Conservation (phyloP, 64 coral and sea anemone species). For the Trachythela sp. region DNA sequence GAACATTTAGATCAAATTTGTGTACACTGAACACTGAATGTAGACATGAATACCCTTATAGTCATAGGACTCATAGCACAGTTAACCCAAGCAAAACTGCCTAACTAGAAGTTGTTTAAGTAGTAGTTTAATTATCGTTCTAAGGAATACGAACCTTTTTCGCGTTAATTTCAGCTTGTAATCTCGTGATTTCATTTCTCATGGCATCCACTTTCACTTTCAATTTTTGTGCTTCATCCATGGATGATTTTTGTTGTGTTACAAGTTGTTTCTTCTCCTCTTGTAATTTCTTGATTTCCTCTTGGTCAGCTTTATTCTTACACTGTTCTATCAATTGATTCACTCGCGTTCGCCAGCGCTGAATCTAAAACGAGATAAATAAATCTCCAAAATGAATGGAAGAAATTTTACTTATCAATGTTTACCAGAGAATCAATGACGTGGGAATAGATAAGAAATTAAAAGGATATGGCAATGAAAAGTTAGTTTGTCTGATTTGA, state of each 20-base stretch:
- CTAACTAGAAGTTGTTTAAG: background rate
- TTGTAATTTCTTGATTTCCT: conserved; percentile 9
- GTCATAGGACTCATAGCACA: background rate
- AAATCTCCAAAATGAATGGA: background rate
- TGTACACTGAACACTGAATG: no score
- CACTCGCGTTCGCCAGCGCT: background rate
- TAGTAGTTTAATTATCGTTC: no score
- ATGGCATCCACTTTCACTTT: background rate
- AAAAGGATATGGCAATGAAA: background rate
- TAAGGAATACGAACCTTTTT: no score
- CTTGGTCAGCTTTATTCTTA: background rate
- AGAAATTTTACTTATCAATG: background rate
- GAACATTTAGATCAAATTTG: background rate
- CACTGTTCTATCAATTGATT: conserved; percentile 16
- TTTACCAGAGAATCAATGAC: background rate
- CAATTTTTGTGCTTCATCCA: background rate
- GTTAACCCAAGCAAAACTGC: background rate
- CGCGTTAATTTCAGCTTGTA: conserved; percentile 5
- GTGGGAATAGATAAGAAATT: background rate
- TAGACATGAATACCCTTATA: background rate
- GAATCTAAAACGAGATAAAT: background rate
- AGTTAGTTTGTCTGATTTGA: no score
- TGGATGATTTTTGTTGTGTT: background rate
- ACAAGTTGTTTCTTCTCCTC: conserved; percentile 3
- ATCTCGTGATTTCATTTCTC: conserved; percentile 20